Conservation (phyloP, 2,113 vertebrate genomes). For the Heterochromis multidens region DNA sequence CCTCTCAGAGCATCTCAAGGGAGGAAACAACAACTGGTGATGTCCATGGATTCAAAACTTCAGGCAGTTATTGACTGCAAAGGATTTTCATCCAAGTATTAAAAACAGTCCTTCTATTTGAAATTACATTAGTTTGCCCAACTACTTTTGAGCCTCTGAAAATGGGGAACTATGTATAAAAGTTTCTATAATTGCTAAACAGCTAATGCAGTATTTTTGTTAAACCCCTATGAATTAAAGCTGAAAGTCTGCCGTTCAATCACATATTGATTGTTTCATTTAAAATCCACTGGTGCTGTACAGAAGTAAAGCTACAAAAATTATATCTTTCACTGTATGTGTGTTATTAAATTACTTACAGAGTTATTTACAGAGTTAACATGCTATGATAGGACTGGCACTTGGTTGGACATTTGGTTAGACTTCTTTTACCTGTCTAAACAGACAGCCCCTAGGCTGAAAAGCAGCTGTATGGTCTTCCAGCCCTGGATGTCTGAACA, state of each 20-base stretch:
- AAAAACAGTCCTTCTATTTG: not conserved
- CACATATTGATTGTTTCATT: fast-evolving
- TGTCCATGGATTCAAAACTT: not conserved
- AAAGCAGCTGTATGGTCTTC: constrained; percentile 94
- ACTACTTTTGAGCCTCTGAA: not conserved
- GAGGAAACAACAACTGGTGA: not conserved
- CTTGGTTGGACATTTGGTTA: not conserved
- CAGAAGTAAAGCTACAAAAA: not conserved
- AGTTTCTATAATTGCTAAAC: not conserved
- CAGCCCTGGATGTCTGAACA: constrained; percentile 81
- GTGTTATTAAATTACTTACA: not conserved
- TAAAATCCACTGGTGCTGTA: not conserved
- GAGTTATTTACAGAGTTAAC: not conserved
- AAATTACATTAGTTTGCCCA: not conserved
- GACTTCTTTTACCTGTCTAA: constrained; percentile 84
- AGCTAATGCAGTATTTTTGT: not conserved
- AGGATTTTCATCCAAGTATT: not conserved
- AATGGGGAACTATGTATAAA: not conserved
- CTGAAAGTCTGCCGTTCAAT: not conserved
- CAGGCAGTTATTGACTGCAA: not conserved
- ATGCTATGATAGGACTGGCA: not conserved
- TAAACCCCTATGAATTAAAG: not conserved
- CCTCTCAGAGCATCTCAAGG: not conserved
- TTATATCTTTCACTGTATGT: fast-evolving
- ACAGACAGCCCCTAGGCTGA: constrained; percentile 92